A percentile compares a stretch with the other conserved stretches of the same genome.
These are phyloP conservation scores for Ischnura elegans DNA, from an alignment of 2,888 invertebrate genomes.

Conservation along the genomic window DNA sequence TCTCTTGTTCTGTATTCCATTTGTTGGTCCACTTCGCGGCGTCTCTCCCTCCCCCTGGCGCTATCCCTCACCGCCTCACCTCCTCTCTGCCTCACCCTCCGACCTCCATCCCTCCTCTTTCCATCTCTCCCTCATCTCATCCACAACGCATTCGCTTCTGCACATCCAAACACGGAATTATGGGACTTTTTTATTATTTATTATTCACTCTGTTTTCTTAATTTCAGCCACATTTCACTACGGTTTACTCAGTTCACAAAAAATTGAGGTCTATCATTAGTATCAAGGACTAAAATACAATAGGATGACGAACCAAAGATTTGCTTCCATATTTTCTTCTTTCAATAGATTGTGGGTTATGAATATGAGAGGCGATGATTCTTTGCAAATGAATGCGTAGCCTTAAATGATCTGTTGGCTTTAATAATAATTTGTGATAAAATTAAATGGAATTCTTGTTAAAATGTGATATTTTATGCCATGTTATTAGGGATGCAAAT, in stretches of 20 bases:
- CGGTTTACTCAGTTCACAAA: background rate
- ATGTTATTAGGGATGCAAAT: too few species aligned
- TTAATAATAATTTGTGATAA: too few species aligned
- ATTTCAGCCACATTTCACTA: background rate
- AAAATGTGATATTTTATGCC: too few species aligned
- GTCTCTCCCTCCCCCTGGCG: background rate
- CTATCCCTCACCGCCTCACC: background rate
- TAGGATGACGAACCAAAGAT: too few species aligned
- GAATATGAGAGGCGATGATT: too few species aligned
- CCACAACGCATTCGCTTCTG: background rate
- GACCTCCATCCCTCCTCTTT: background rate
- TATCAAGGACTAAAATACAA: too few species aligned
- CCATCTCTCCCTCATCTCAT: background rate
- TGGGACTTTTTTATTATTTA: background rate
- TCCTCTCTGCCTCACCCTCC: background rate
- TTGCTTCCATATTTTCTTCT: too few species aligned
- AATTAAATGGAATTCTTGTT: too few species aligned
- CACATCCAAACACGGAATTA: background rate
- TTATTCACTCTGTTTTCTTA: background rate
- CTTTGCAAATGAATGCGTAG: too few species aligned
- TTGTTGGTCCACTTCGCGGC: background rate
- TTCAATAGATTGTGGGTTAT: too few species aligned
- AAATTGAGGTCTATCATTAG: too few species aligned
- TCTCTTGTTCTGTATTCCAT: slow-evolving; percentile 34
- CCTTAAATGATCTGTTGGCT: too few species aligned